Base-by-base conservation (phyloP, 2,888 invertebrate species). In the Polymixis flavicincta region DNA sequence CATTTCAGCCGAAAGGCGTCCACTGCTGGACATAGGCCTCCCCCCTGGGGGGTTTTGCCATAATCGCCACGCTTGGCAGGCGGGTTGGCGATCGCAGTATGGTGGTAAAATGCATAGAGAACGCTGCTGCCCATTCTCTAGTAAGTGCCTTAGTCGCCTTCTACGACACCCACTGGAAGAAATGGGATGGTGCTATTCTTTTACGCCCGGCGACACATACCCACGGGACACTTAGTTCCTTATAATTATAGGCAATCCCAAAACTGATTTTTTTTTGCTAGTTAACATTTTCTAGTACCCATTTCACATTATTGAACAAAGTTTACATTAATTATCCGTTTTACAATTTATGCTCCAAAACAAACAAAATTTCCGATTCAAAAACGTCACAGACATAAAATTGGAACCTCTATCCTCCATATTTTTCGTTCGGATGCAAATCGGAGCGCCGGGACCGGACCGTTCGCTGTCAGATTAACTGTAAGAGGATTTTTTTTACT, bases 401-500 rank as follows among this genome's bases (percentile, higher is more conserved):
- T 61, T 45, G 32, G 17, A 59, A 19, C 22, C 69, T 55, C 32
- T 45, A 57, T 70, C 19, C 48, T 42, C 59, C 59, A 82, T 82
- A 85, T 82, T 85, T 85, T 63, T 32, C 65, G 9, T 32, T 28
- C 52, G 82, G 22, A 67, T 81, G 71, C 71, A 81, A 85, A 76
- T 50, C 63, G 75, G 75, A 67, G 61, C 77, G n/a, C 25, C 28
- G 68, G 83, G 70, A 71, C 82, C 63, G 52, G 45, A 59, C 82
- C 72, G 63, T 82, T 42, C 17, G 50, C 63, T 85, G 82, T 82
- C 82, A 82, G 82, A 85, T 82, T 82, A 85, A 42, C 37, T 11
- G 63, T 82, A 85, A 82, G 77, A 82, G 82, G 82, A 82, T 85
- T 82, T 85, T 82, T n/a, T 81, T 85, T n/a, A 67, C n/a, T 54